Evolutionary conservation across 2,113 vertebrate genomes (phyloP).

Genomic region (Tretioscincus oriximinensis): DNA sequence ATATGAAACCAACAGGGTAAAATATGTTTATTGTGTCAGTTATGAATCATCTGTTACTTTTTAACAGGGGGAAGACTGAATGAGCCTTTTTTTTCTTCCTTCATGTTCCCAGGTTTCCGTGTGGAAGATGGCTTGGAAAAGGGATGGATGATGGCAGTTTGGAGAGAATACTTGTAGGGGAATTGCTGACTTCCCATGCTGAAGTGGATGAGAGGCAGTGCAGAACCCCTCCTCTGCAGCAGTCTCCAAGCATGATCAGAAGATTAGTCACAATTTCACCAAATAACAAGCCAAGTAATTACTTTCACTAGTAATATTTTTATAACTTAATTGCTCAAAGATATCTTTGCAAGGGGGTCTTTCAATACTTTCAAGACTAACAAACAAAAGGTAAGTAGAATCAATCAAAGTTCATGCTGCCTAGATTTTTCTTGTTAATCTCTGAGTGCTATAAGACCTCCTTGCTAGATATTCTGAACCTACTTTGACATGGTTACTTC

Average conservation of each 20-base stretch:
- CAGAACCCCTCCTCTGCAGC: slow-evolving; percentile 94
- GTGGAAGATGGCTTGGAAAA: slow-evolving; percentile 95
- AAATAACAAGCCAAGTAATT: slow-evolving; percentile 94
- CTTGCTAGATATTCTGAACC: too few relatives aligned
- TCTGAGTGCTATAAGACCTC: too few relatives aligned
- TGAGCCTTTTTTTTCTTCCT: not conserved
- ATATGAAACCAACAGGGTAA: not conserved
- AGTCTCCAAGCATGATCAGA: slow-evolving; percentile 96
- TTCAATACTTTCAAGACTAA: too few relatives aligned
- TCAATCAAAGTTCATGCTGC: too few relatives aligned
- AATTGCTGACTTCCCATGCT: slow-evolving; percentile 83
- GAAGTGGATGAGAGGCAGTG: slow-evolving; percentile 92
- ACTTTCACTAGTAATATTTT: not conserved
- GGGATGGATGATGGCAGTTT: slow-evolving; percentile 97
- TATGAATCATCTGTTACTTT: not conserved
- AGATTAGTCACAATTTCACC: slow-evolving; percentile 96
- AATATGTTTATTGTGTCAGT: not conserved
- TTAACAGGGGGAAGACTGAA: not conserved
- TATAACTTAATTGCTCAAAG: too few relatives aligned
- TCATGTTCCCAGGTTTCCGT: slow-evolving; percentile 85
- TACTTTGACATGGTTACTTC: too few relatives aligned
- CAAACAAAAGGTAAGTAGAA: too few relatives aligned
- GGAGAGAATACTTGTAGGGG: slow-evolving; percentile 94
- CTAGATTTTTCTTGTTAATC: too few relatives aligned
- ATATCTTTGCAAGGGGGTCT: too few relatives aligned